Base-by-base conservation (phyloP, 2,888 invertebrate genomes). In the Lasius fuliginosus region DNA sequence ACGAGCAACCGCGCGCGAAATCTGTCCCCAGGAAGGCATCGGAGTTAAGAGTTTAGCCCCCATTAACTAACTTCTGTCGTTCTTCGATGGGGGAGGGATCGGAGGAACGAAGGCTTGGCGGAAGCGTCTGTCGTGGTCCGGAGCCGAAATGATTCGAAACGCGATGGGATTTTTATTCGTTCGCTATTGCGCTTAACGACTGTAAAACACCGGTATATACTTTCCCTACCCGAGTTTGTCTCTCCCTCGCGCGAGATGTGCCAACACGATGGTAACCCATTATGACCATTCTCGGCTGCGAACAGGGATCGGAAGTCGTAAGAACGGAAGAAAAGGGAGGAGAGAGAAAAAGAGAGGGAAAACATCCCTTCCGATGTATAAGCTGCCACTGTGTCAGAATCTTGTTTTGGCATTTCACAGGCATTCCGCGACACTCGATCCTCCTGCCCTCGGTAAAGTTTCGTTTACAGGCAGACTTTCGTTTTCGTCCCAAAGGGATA, bases 91-190 rank as follows among this genome's bases (percentile, higher is more conserved):
- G 33, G 23, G 23, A 23, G 23, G 23, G 33, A 42, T 15, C 62
- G 77, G 18, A 33, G 30, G 40, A 4, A 36, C n/a, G 23, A 23
- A 12, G n/a, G 12, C 30, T n/a, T 36, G 40, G 33, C 36, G 64
- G 77, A 68, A 11, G 18, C n/a, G 33, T 18, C 27, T 8, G n/a
- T n/a, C 71, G 23, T 11, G 79, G 33, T 58, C 33, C 11, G 18
- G 23, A 69, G 49, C 42, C 27, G 83, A 73, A 89, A 88, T 94
- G 94, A 94, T 94, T 94, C 93, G 94, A 93, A 94, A 93, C 93
- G 93, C 94, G 94, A 94, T 94, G 92, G 93, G 94, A 92, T 93
- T 95, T 94, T 95, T 94, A 95, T 95, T 94, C 92, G 92, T 79
- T 91, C 88, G 92, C 92, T 93, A 93, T 94, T 93, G 93, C 93